Percentiles rank a stretch among this genome's conserved stretches.
phyloP scores from a whole-genome alignment of 2,888 invertebrate genomes.

The Eilema depressum region DNA sequence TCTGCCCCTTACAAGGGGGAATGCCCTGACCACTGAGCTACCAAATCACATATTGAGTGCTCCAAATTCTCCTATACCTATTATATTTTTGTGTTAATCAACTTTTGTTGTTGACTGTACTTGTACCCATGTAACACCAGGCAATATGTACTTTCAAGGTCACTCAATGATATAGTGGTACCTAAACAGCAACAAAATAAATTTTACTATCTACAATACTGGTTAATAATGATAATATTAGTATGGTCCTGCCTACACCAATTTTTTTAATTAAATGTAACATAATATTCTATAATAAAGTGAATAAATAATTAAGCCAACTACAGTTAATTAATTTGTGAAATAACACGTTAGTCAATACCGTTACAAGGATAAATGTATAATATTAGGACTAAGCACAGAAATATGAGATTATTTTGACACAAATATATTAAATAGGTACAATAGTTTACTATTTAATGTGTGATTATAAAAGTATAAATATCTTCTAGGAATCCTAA shows the following conservation, averaged over 20 bases:
- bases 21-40: too few species aligned
- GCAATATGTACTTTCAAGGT: background rate
- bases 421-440: slow-evolving; percentile 19
- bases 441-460: slow-evolving; percentile 24
- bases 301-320: slow-evolving; percentile 13
- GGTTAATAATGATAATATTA: background rate
- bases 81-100: too few species aligned
- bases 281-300: background rate
- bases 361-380: slow-evolving; percentile 28
- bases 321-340: slow-evolving; percentile 24
- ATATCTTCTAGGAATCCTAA: slow-evolving; percentile 40
- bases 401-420: slow-evolving; percentile 35
- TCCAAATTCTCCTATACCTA: too few species aligned
- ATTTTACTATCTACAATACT: slow-evolving; percentile 7
- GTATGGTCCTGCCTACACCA: background rate
- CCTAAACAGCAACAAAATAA: background rate
- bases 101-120: background rate
- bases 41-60: too few species aligned
- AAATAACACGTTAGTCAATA: slow-evolving; percentile 25
- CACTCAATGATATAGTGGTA: background rate
- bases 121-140: background rate
- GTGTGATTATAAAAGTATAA: slow-evolving; percentile 43
- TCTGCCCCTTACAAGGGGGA: too few species aligned
- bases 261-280: background rate
- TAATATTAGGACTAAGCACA: slow-evolving; percentile 30